A percentile compares a stretch with the other conserved stretches of the same genome.
These are phyloP conservation scores for Zenarchopterus dispar DNA, from an alignment of 2,797 vertebrate species.

Conservation along the genomic window DNA sequence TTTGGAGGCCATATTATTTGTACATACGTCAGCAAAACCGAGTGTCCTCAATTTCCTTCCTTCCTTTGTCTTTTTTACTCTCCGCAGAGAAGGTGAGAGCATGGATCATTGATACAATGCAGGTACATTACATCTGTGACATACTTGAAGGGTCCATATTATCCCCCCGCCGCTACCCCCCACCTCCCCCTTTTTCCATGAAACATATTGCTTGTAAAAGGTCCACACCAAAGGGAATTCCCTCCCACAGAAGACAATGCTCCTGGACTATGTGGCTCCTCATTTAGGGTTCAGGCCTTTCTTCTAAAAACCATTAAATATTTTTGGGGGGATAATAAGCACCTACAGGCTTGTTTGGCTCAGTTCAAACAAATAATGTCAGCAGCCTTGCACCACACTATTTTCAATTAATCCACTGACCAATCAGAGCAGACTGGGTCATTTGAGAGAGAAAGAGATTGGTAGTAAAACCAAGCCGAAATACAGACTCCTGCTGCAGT, in stretches of 20 bases:
- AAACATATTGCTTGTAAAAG: neutral
- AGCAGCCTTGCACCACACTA: neutral
- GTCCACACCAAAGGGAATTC: neutral
- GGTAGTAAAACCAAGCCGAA: too few species aligned
- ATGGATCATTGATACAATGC: slow-evolving; percentile 14
- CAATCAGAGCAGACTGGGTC: too few species aligned
- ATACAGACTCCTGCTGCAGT: too few species aligned
- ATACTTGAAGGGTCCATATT: neutral
- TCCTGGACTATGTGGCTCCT: neutral
- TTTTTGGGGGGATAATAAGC: neutral
- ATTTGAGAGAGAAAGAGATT: too few species aligned
- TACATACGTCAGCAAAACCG: slow-evolving; percentile 60
- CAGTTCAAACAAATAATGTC: neutral
- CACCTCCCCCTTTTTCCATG: neutral
- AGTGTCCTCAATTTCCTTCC: slow-evolving; percentile 41
- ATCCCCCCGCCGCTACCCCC: too few species aligned
- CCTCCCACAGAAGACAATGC: neutral
- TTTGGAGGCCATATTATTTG: slow-evolving; percentile 54
- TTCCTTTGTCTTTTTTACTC: slow-evolving; percentile 30
- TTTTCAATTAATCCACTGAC: neutral
- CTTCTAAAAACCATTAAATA: neutral
- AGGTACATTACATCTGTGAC: slow-evolving; percentile 15
- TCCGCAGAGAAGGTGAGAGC: slow-evolving; percentile 16
- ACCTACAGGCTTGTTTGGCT: neutral
- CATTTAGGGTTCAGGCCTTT: neutral